A percentile compares a stretch with the other conserved stretches of the same genome.
These are phyloP conservation scores for Sesia bembeciformis DNA, from an alignment of 2,888 invertebrate species.

Conservation along the genomic window DNA sequence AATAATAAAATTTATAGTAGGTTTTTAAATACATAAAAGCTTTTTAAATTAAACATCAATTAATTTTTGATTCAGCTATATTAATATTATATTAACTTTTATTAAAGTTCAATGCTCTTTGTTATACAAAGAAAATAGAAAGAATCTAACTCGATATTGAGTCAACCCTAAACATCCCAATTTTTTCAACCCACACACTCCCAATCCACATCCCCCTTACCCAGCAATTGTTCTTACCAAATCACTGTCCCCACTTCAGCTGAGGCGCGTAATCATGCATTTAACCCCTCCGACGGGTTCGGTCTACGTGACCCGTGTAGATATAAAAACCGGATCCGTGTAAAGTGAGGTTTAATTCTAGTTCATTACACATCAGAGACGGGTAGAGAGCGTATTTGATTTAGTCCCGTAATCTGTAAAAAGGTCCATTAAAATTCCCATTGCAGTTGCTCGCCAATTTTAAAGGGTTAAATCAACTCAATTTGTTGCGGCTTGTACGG, in stretches of 20 bases:
- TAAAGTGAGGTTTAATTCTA: constrained; percentile 1
- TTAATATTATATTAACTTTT: no score
- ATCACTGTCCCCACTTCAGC: neutral
- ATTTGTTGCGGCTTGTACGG: no score
- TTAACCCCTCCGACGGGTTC: neutral
- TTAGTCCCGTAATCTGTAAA: constrained; percentile 12
- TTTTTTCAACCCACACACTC: no score
- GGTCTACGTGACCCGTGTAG: neutral
- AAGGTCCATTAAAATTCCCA: constrained; percentile 9
- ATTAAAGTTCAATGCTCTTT: no score
- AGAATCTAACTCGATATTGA: no score
- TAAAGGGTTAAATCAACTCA: neutral
- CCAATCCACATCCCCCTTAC: no score
- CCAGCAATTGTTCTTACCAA: neutral
- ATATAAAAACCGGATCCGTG: neutral
- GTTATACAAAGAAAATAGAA: no score
- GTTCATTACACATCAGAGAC: neutral
- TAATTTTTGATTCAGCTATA: no score
- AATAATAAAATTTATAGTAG: no score
- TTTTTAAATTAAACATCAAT: no score
- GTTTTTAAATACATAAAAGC: no score
- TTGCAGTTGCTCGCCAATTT: constrained; percentile 1
- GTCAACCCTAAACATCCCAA: no score
- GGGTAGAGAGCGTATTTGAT: constrained; percentile 10
- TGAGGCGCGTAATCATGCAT: neutral